Evolutionary conservation across 2,888 invertebrate species (phyloP), one percentile per base, ranked within the genome.

Genomic region (Nowickia ferox): DNA sequence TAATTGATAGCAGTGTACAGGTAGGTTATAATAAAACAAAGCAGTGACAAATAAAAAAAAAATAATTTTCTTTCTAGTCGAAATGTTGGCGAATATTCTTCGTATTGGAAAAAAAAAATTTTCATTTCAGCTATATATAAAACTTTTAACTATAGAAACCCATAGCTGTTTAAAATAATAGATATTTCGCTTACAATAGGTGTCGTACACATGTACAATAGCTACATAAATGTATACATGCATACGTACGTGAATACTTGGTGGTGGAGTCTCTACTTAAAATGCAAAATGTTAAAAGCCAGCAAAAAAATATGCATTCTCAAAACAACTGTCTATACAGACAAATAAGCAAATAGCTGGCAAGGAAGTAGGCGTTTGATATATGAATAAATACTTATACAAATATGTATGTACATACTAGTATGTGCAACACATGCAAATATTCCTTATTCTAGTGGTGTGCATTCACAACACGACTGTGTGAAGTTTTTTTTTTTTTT

Each of bases 361-460:
- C 61, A 66, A 86, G 86, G 79, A 86, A 83, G 86, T 83, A 80
- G 86, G 86, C 83, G 86, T 86, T 80, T 83, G 83, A 79, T 86
- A 76, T 83, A 79, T 71, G 71, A 75, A 65, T 63, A 72, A 79
- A 55, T n/a, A 46, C 44, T 46, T 11, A 30, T 51, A 51, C 61
- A 48, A 44, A 76, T 19, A 19, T 0, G 30, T 11, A 17, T n/a
- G n/a, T n/a, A n/a, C n/a, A n/a, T n/a, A n/a, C n/a, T n/a, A n/a
- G n/a, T n/a, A n/a, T 65, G 38, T 59, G 48, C 68, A 77, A 68
- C 48, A 77, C 57, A 42, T 68, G 59, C 68, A 77, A 77, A 59
- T 48, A n/a, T 68, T 42, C 22, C 8, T 15, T n/a, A 8, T n/a
- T 48, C n/a, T 11, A 57, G 11, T 11, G 46, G 13, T 53, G 44